phyloP scores from a whole-genome alignment of 2,113 vertebrate species.

The Alethe castanea region DNA sequence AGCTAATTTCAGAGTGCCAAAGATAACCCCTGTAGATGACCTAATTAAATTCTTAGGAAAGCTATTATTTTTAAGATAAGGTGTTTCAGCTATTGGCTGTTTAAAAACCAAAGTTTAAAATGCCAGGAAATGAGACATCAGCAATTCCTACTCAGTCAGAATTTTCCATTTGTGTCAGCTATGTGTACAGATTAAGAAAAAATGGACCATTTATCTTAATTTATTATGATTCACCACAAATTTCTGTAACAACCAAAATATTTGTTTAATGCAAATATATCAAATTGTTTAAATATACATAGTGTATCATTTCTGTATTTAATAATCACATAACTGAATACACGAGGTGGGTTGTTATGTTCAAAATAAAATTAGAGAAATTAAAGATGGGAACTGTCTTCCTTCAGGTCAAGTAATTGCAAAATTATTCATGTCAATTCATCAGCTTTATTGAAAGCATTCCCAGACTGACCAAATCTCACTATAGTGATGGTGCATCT shows the following conservation, averaged over 20 bases:
- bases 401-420: not conserved
- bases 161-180: not conserved
- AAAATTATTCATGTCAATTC: not conserved
- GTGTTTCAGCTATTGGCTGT: not conserved
- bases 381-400: not conserved
- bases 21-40: slow-evolving; percentile 4
- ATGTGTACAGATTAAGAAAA: not conserved
- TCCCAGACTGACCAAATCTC: slow-evolving; percentile 12
- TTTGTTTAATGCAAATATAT: not conserved
- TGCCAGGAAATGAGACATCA: not conserved
- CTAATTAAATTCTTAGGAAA: slow-evolving; percentile 57
- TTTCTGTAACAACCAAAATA: not conserved
- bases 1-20: slow-evolving; percentile 43
- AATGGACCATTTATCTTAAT: not conserved
- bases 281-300: not conserved
- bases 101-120: not conserved
- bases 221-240: not conserved
- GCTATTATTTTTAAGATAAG: slow-evolving; percentile 12
- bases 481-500: not conserved
- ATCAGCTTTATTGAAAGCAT: slow-evolving; percentile 15
- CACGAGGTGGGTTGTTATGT: not conserved
- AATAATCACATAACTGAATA: not conserved
- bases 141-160: not conserved
- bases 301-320: not conserved
- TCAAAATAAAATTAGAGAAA: slow-evolving; percentile 16